A percentile compares a stretch with the other conserved stretches of the same genome.
Evolutionary conservation across 2,888 invertebrate species (phyloP).

Genomic region (Sinelater perroti): DNA sequence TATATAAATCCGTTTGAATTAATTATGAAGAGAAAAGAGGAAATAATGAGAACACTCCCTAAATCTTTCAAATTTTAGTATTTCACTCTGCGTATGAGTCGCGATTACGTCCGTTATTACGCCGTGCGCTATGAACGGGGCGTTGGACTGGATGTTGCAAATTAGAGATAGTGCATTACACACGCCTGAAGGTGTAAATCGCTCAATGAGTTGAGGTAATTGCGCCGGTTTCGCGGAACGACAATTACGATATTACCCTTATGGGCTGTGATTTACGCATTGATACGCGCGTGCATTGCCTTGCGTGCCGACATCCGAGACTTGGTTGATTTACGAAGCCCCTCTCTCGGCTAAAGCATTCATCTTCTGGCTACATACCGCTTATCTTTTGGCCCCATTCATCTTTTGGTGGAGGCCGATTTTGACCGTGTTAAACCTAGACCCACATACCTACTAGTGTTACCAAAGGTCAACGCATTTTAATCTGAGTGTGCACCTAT

Average conservation of each 20-base stretch:
- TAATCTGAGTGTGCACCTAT: constrained; percentile 8
- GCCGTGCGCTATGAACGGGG: too few species aligned
- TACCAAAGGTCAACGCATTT: constrained; percentile 5
- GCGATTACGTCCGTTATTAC: too few species aligned
- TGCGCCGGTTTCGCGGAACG: neutral
- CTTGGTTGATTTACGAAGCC: constrained; percentile 19
- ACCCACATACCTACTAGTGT: constrained; percentile 18
- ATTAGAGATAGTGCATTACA: too few species aligned
- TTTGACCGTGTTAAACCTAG: constrained; percentile 10
- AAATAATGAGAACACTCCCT: too few species aligned
- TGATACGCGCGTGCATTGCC: constrained; percentile 6
- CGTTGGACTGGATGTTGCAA: too few species aligned
- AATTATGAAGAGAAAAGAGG: too few species aligned
- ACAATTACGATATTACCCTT: constrained; percentile 11
- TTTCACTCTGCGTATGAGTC: too few species aligned
- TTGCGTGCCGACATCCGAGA: constrained; percentile 20
- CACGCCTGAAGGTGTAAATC: constrained; percentile 17
- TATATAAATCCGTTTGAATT: too few species aligned
- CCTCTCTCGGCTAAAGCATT: constrained; percentile 18
- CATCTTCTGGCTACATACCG: constrained; percentile 22
- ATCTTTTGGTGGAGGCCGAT: constrained; percentile 13
- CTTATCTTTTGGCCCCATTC: constrained; percentile 15
- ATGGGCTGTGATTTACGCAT: constrained; percentile 19
- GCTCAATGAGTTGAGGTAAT: constrained; percentile 7
- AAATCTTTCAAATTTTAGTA: too few species aligned